These are phyloP conservation scores for Bufo gargarizans DNA, from an alignment of 2,113 vertebrate genomes.

Conservation along the genomic window DNA sequence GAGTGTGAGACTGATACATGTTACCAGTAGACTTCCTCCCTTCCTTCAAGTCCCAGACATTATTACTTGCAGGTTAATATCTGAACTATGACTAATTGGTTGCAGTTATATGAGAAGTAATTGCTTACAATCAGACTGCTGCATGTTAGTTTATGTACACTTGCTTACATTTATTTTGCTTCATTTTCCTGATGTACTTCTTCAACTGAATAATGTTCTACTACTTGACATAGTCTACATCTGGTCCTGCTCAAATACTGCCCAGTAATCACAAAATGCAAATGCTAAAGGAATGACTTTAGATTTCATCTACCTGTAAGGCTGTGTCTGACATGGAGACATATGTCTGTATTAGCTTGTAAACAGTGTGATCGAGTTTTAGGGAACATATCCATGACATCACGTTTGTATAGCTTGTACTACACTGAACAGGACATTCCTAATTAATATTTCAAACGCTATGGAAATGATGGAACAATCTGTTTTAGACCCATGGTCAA, in stretches of 20 bases:
- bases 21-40: conserved; percentile 32
- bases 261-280: background rate
- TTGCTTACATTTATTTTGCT: background rate
- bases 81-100: conserved; percentile 14
- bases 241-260: background rate
- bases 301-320: background rate
- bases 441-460: no score
- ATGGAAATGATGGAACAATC: no score
- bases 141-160: background rate
- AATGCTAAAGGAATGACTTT: background rate
- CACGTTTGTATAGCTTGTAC: background rate
- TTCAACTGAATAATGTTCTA: background rate
- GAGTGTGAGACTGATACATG: conserved; percentile 52
- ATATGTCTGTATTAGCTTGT: background rate
- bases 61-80: conserved; percentile 9
- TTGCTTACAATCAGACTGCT: conserved; percentile 33
- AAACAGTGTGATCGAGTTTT: background rate
- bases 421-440: background rate
- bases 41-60: conserved; percentile 32
- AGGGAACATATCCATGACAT: background rate
- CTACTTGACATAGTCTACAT: background rate
- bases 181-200: background rate
- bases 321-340: background rate
- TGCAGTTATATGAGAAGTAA: conserved; percentile 28
- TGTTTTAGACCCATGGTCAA: no score